A percentile compares a stretch with the other conserved stretches of the same genome.
These are phyloP conservation scores for Ptychoptera contaminata DNA, from an alignment of 2,888 invertebrate species.

Conservation along the genomic window DNA sequence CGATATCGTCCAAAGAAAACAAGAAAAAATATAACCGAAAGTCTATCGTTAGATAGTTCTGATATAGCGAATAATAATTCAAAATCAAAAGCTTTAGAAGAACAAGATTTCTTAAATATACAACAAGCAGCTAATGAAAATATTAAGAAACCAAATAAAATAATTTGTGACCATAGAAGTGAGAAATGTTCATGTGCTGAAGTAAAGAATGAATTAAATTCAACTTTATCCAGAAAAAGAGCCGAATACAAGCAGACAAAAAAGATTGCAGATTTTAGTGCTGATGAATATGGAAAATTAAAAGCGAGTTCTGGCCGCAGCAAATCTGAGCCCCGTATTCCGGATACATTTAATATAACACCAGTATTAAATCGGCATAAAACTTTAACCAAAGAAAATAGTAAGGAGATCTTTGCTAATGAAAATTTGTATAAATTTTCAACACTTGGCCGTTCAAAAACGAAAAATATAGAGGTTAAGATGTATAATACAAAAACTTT, in stretches of 20 bases:
- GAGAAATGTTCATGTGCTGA: slow-evolving; percentile 6
- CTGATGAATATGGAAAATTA: background rate
- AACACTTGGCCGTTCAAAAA: slow-evolving; percentile 15
- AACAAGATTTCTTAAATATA: slow-evolving; percentile 18
- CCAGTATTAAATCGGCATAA: background rate
- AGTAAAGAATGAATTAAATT: slow-evolving; percentile 8
- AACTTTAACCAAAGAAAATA: background rate
- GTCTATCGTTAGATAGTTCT: slow-evolving; percentile 5
- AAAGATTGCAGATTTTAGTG: background rate
- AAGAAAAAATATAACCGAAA: slow-evolving; percentile 18
- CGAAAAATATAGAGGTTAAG: slow-evolving; percentile 35
- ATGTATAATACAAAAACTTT: slow-evolving; percentile 51
- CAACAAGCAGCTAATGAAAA: background rate
- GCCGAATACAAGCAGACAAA: background rate
- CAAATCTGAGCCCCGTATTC: slow-evolving; percentile 28
- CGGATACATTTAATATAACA: slow-evolving; percentile 6
- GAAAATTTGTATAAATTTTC: slow-evolving; percentile 14
- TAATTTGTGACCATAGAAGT: slow-evolving; percentile 5
- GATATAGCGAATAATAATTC: background rate
- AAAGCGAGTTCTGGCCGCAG: slow-evolving; percentile 16
- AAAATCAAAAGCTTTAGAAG: slow-evolving; percentile 22
- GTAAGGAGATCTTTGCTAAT: background rate
- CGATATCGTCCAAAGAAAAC: slow-evolving; percentile 29
- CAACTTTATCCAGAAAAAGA: slow-evolving; percentile 5
- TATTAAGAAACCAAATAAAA: background rate